These are phyloP conservation scores for Chironomus tepperi DNA, from an alignment of 1,140 invertebrate species.

Conservation along the genomic window DNA sequence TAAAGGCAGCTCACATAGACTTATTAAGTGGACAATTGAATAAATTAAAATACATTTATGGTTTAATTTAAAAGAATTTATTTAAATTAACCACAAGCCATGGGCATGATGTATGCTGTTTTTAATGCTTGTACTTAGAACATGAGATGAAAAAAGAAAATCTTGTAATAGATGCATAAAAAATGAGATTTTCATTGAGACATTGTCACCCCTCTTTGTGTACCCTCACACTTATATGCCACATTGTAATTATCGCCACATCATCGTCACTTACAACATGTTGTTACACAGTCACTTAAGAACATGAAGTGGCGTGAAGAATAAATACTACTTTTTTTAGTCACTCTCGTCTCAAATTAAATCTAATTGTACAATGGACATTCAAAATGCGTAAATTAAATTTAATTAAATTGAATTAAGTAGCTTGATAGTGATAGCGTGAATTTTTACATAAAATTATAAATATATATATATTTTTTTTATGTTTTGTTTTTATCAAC, in stretches of 20 bases:
- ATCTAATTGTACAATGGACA: slow-evolving; percentile 10
- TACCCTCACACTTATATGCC: background rate
- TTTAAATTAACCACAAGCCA: slow-evolving; percentile 23
- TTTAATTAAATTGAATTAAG: slow-evolving; percentile 15
- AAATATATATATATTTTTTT: too few species aligned
- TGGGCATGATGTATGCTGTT: background rate
- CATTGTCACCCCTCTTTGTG: background rate
- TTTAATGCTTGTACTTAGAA: slow-evolving; percentile 12
- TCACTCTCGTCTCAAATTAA: background rate
- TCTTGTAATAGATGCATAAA: background rate
- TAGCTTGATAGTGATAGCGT: slow-evolving; percentile 7
- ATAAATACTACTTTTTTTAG: too few species aligned
- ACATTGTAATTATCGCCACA: background rate
- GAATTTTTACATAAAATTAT: background rate
- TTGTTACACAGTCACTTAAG: too few species aligned
- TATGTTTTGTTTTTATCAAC: too few species aligned
- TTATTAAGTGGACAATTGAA: slow-evolving; percentile 24
- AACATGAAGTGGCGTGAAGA: too few species aligned
- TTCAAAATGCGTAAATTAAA: background rate
- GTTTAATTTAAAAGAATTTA: slow-evolving; percentile 24
- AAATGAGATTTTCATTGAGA: background rate
- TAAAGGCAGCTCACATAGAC: slow-evolving; percentile 17
- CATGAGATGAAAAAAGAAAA: too few species aligned
- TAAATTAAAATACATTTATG: slow-evolving; percentile 24
- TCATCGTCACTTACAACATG: background rate